Evolutionary conservation across 2,113 vertebrate genomes (phyloP), one percentile per base, ranked within the genome.

Genomic region (Lampris megalopsis): DNA sequence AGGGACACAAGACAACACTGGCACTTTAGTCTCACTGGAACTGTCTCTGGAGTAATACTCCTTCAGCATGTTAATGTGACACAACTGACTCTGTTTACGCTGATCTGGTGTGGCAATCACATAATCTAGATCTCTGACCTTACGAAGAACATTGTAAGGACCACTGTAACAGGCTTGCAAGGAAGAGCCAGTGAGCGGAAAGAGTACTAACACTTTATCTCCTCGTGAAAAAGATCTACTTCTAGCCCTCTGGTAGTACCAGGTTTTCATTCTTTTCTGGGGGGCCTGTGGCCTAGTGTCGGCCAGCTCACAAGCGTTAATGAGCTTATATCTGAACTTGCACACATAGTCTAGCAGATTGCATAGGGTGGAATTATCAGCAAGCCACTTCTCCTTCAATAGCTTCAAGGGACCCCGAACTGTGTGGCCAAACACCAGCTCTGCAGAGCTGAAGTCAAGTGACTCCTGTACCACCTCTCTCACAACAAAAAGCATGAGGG

Each of bases 351-450:
- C 38, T 2, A 68, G 13, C 50, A 68, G 10, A 10, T n/a, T 68
- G 24, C 10, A 36, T 1, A 38, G 50, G 2, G 37, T 36, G 5
- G 5, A 1, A 48, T 9, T 48, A 5, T 48, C 47, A 48, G 5
- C 4, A 9, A 54, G 3, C 53, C 53, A 54, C 9, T 10, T n/a
- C 1, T 54, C 53, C 13, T 58, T 11, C 9, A 75, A 36, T 1
- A 61, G 6, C 13, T 67, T 67, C 11, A 75, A 57, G 5, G 64
- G 73, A 6, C 63, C 37, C 11, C 45, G 8, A 1, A 75, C 63
- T 9, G 41, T 66, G 10, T 75, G 64, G 0, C 43, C 54, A 10
- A 52, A 68, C 1, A 75, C 73, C 2, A 75, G 37, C 35, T 75
- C 64, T 2, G 63, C 40, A 1, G 54, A 63, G 42, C 63, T 68